Conservation (phyloP, 2,888 invertebrate species). For the Xestia sexstrigata region DNA sequence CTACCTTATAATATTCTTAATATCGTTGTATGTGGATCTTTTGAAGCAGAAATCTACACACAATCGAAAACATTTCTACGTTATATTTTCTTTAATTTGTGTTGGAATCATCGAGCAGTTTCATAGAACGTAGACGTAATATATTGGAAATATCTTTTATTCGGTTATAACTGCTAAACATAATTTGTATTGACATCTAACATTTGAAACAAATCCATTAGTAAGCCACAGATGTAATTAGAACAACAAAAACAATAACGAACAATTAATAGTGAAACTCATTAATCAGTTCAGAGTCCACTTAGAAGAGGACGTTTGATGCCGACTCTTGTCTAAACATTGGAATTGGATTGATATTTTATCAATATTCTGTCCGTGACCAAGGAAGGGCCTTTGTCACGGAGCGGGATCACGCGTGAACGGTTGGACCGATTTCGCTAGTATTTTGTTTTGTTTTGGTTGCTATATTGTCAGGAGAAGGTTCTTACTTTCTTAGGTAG, state of each 20-base stretch:
- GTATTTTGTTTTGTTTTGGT: too few relatives aligned
- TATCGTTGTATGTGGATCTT: not conserved
- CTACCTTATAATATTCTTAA: not conserved
- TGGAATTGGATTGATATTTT: constrained; percentile 34
- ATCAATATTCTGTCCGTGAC: constrained; percentile 26
- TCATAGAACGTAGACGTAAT: not conserved
- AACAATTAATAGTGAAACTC: constrained; percentile 66
- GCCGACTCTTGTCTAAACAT: constrained; percentile 39
- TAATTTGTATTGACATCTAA: constrained; percentile 24
- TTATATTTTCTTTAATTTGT: not conserved
- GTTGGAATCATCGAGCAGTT: not conserved
- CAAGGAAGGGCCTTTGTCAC: too few relatives aligned
- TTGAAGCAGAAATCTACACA: not conserved
- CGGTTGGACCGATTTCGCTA: too few relatives aligned
- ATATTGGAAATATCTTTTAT: constrained; percentile 3
- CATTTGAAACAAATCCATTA: constrained; percentile 37
- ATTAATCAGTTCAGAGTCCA: constrained; percentile 66
- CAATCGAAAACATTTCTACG: not conserved
- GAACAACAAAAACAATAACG: constrained; percentile 63
- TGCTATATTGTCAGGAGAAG: too few relatives aligned
- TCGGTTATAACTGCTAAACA: constrained; percentile 37
- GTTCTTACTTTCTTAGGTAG: too few relatives aligned
- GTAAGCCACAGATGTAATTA: constrained; percentile 49
- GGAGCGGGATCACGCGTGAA: too few relatives aligned
- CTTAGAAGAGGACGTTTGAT: constrained; percentile 44